A percentile compares a stretch with the other conserved stretches of the same genome.
These are phyloP conservation scores for Pedionomus torquatus DNA, from an alignment of 2,113 vertebrate genomes.

Conservation along the genomic window DNA sequence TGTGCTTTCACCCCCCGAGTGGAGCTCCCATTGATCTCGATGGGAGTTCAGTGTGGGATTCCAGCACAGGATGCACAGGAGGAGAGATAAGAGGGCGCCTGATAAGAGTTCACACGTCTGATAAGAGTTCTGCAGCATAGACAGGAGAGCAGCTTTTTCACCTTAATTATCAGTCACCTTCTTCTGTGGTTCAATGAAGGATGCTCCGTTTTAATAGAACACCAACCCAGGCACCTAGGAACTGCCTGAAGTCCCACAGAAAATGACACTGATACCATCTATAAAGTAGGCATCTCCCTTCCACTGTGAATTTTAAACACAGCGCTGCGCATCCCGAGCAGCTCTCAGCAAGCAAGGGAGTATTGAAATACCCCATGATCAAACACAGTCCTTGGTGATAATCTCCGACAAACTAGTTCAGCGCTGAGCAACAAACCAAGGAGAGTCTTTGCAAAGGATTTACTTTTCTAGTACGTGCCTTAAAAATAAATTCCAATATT, in stretches of 20 bases:
- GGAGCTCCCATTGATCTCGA: background rate
- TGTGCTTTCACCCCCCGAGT: background rate
- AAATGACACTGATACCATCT: slow-evolving; percentile 17
- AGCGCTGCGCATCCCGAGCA: background rate
- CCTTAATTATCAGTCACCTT: slow-evolving; percentile 60
- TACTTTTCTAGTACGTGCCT: background rate
- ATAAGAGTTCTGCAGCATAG: background rate
- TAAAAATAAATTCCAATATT: slow-evolving; percentile 55
- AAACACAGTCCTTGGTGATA: background rate
- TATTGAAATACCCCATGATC: background rate
- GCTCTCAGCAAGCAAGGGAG: background rate
- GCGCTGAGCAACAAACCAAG: slow-evolving; percentile 13
- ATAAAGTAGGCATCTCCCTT: background rate
- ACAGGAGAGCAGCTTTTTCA: slow-evolving; percentile 27
- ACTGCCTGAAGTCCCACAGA: background rate
- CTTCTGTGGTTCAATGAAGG: background rate
- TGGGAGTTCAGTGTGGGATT: background rate
- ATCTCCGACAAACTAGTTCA: background rate
- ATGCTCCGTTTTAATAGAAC: slow-evolving; percentile 2
- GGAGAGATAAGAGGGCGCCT: slow-evolving; percentile 11
- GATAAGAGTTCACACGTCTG: slow-evolving; percentile 6
- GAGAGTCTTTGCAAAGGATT: background rate
- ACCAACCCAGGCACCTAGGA: background rate
- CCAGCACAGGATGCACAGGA: background rate
- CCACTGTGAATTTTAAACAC: slow-evolving; percentile 18